Evolutionary conservation across 2,113 vertebrate species (phyloP).

Genomic region (Brienomyrus brachyistius): DNA sequence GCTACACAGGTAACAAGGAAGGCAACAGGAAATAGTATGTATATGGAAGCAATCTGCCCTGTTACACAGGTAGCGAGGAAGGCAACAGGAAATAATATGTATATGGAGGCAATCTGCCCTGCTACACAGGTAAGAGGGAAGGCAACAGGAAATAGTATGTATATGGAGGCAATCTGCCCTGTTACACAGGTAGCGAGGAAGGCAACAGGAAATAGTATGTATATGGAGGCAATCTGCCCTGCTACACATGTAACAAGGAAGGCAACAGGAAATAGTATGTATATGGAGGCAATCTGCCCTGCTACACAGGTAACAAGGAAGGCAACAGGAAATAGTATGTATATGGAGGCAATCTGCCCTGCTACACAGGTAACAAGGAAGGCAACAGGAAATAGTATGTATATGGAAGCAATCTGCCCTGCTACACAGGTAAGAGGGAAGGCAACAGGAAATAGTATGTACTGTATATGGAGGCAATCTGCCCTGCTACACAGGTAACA

Average conservation of each 20-base stretch:
- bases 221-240: neutral
- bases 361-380: neutral
- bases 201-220: neutral
- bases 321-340: neutral
- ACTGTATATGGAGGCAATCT: neutral
- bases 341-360: neutral
- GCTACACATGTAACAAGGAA: too few relatives aligned
- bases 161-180: neutral
- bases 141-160: neutral
- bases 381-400: too few relatives aligned
- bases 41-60: neutral
- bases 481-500: neutral
- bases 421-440: neutral
- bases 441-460: neutral
- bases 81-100: neutral
- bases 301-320: neutral
- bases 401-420: neutral
- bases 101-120: neutral
- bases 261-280: too few relatives aligned
- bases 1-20: neutral
- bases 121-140: neutral
- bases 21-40: neutral
- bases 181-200: neutral
- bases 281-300: neutral
- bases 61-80: too few relatives aligned